Evolutionary conservation across 2,888 invertebrate genomes (phyloP).

Genomic region (Andrena praecox): DNA sequence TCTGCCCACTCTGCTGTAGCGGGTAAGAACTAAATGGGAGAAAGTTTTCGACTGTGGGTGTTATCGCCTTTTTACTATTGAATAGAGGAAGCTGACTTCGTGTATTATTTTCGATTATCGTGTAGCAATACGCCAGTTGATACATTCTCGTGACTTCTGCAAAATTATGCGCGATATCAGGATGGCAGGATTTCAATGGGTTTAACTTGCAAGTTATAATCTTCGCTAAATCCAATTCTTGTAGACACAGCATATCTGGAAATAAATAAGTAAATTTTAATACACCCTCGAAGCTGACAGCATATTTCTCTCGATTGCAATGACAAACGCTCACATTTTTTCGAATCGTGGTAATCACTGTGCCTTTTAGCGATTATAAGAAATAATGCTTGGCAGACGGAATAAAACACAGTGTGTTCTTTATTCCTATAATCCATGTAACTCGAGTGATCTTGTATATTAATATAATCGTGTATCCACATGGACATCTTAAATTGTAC

Average conservation of each 20-base stretch:
- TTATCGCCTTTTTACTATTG: constrained; percentile 83
- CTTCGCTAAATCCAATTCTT: constrained; percentile 93
- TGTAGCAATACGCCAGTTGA: constrained; percentile 96
- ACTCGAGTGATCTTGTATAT: constrained; percentile 87
- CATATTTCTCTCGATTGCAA: constrained; percentile 26
- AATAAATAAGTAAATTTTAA: constrained; percentile 59
- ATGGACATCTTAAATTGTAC: constrained; percentile 90
- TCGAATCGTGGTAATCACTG: constrained; percentile 91
- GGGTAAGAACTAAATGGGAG: constrained; percentile 97
- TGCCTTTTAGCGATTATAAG: constrained; percentile 96
- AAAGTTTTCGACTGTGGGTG: constrained; percentile 88
- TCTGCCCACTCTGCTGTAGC: constrained; percentile 87
- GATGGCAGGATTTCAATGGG: constrained; percentile 93
- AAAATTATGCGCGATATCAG: constrained; percentile 92
- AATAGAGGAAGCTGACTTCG: constrained; percentile 87
- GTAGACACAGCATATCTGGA: constrained; percentile 92
- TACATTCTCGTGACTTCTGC: constrained; percentile 93
- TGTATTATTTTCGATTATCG: constrained; percentile 94
- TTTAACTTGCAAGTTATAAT: constrained; percentile 95
- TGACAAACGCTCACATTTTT: constrained; percentile 85
- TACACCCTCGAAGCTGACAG: background rate
- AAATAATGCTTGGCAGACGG: constrained; percentile 96
- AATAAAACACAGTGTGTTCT: constrained; percentile 95
- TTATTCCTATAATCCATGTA: constrained; percentile 87
- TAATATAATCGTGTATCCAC: constrained; percentile 95